Evolutionary conservation across 2,888 invertebrate species (phyloP), one percentile per base, ranked within the genome.

Genomic region (Venustoraphidia nigricollis): DNA sequence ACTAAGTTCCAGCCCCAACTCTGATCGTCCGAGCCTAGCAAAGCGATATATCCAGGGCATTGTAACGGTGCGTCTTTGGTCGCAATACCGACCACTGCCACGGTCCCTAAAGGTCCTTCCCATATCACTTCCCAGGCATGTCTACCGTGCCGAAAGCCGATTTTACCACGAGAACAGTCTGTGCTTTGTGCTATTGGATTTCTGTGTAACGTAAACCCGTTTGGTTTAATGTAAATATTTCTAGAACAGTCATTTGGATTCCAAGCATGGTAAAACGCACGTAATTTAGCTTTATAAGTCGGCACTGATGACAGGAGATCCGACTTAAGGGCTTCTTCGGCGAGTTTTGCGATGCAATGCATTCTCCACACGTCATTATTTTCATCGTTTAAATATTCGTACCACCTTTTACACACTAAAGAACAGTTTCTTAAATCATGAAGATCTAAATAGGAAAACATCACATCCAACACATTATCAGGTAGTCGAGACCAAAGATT

Each of bases 1-100:
- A 97, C 96, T 58, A 98, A 76, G 76, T 97, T 97, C 97, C 97
- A 98, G 10, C 97, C 97, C 97, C 97, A 98, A 61, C 94, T 95
- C 66, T 96, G 88, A 64, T 93, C 91, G 70, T 97, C 94, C 6
- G 90, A 87, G 35, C 97, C 97, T 53, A 97, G 70, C 50, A 98
- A 71, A 9, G 95, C 89, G 45, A 95, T 87, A 72, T 98, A 98
- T 48, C 97, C 96, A 60, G 87, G 90, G 66, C 91, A 90, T 65
- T 96, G 90, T 53, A 96, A 71, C 38, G 90, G 79, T 9, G 96
- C 93, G 62, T 96, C 92, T 70, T 88, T 90, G 2, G 94, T 94
- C 42, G 94, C 89, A 59, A 95, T 83, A 38, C 93, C 97, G 60
- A 98, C 85, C 41, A 97, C 95, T 41, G 97, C 97, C 17, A 97